phyloP scores from a whole-genome alignment of 1,140 invertebrate genomes.

The Euura saliciscinereae region DNA sequence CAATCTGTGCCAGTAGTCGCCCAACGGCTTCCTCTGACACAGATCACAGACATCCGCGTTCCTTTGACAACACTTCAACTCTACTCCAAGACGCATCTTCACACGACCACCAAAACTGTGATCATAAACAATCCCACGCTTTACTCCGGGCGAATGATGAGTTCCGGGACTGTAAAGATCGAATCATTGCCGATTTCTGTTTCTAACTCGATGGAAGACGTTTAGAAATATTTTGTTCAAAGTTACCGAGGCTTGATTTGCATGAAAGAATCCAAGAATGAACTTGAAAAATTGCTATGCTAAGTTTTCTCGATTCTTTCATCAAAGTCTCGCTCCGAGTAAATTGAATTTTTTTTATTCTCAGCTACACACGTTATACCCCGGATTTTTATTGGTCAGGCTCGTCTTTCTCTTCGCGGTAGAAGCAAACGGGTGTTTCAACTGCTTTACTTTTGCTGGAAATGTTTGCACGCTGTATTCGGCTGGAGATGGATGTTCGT shows the following conservation, averaged over 20 bases:
- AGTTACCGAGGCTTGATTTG: background rate
- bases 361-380: slow-evolving; percentile 29
- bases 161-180: slow-evolving; percentile 37
- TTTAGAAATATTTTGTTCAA: background rate
- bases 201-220: background rate
- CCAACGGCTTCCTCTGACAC: slow-evolving; percentile 38
- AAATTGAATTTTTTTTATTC: too few relatives aligned
- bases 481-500: slow-evolving; percentile 41
- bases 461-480: slow-evolving; percentile 31
- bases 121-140: slow-evolving; percentile 32
- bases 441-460: slow-evolving; percentile 25
- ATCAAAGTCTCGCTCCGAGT: too few relatives aligned
- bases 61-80: slow-evolving; percentile 46
- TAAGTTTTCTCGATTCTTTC: too few relatives aligned
- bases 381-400: slow-evolving; percentile 37
- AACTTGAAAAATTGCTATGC: too few relatives aligned
- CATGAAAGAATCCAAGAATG: too few relatives aligned
- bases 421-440: slow-evolving; percentile 36
- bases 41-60: slow-evolving; percentile 44
- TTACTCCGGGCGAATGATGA: slow-evolving; percentile 35
- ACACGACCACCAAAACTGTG: slow-evolving; percentile 48
- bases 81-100: slow-evolving; percentile 45
- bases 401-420: slow-evolving; percentile 26
- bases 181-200: too few relatives aligned
- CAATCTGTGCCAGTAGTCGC: slow-evolving; percentile 52